Percentiles rank a stretch among this genome's conserved stretches.
phyloP scores from a whole-genome alignment of 2,888 invertebrate genomes.

The Anthrax anthrax region DNA sequence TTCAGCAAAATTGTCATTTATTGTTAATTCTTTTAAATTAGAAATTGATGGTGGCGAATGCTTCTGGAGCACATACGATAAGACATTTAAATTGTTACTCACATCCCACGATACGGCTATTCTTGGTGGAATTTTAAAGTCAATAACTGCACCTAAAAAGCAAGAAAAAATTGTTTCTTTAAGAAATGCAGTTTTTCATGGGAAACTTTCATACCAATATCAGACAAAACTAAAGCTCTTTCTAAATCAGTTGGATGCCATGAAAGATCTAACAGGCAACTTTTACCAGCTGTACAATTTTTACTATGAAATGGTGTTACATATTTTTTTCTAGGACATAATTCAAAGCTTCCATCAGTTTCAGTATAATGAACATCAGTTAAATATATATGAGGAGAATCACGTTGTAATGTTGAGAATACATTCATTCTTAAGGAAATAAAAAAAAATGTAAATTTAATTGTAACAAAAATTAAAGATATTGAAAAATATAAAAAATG shows the following conservation, averaged over 20 bases:
- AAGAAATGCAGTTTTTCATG: neutral
- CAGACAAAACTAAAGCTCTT: conserved; percentile 27
- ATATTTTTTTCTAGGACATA: conserved; percentile 57
- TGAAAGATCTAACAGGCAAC: conserved; percentile 53
- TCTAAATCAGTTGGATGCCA: conserved; percentile 72
- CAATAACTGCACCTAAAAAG: conserved; percentile 9
- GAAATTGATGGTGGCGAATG: neutral
- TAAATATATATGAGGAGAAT: conserved; percentile 58
- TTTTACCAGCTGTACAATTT: neutral
- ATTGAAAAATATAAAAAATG: neutral
- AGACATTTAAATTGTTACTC: conserved; percentile 19
- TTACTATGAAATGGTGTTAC: conserved; percentile 31
- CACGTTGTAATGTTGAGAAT: conserved; percentile 67
- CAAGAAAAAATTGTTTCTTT: neutral
- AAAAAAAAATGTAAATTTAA: neutral
- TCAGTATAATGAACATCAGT: conserved; percentile 73
- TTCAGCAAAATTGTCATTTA: conserved; percentile 16
- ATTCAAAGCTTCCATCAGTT: conserved; percentile 56
- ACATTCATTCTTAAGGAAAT: conserved; percentile 43
- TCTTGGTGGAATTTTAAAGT: conserved; percentile 27
- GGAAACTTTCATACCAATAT: conserved; percentile 11
- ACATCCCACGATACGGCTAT: conserved; percentile 28
- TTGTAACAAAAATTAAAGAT: too few species aligned
- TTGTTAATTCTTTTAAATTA: conserved; percentile 4
- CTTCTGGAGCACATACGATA: neutral